These are phyloP conservation scores for Micrasema longulum DNA, from an alignment of 1,140 invertebrate species.

Conservation along the genomic window DNA sequence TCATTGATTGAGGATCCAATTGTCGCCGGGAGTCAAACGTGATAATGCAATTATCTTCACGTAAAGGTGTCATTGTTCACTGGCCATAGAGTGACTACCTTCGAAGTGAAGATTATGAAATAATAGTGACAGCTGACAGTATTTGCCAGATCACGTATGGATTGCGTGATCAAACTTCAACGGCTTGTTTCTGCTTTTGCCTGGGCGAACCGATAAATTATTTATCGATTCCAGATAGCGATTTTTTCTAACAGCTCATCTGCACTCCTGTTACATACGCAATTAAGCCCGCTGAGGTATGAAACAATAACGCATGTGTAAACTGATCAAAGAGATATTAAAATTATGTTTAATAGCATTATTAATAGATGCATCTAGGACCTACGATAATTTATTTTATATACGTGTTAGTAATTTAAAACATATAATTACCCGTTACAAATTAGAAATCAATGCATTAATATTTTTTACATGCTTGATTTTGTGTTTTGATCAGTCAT, in stretches of 20 bases:
- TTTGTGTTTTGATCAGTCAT: too few relatives aligned
- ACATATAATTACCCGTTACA: too few relatives aligned
- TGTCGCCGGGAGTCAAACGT: slow-evolving; percentile 11
- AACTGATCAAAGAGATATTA: not conserved
- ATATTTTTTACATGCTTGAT: too few relatives aligned
- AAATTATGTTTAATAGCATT: slow-evolving; percentile 8
- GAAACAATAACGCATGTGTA: slow-evolving; percentile 15
- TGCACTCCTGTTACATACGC: slow-evolving; percentile 22
- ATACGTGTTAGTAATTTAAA: too few relatives aligned
- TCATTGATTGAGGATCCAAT: slow-evolving; percentile 10
- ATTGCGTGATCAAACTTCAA: slow-evolving; percentile 38
- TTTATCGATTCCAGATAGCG: slow-evolving; percentile 3
- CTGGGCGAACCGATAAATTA: slow-evolving; percentile 26
- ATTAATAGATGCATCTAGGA: slow-evolving; percentile 25
- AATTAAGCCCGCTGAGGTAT: slow-evolving; percentile 6
- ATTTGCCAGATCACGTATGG: slow-evolving; percentile 38
- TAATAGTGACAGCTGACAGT: slow-evolving; percentile 17
- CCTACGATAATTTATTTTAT: slow-evolving; percentile 19
- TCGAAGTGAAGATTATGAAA: slow-evolving; percentile 24
- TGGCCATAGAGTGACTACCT: slow-evolving; percentile 24
- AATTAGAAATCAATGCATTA: too few relatives aligned
- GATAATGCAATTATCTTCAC: slow-evolving; percentile 42
- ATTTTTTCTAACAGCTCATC: slow-evolving; percentile 12
- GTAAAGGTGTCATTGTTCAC: slow-evolving; percentile 49
- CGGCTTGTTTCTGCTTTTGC: too few relatives aligned